These are phyloP conservation scores for Lepidurus arcticus DNA, from an alignment of 1,140 invertebrate species.

Conservation along the genomic window DNA sequence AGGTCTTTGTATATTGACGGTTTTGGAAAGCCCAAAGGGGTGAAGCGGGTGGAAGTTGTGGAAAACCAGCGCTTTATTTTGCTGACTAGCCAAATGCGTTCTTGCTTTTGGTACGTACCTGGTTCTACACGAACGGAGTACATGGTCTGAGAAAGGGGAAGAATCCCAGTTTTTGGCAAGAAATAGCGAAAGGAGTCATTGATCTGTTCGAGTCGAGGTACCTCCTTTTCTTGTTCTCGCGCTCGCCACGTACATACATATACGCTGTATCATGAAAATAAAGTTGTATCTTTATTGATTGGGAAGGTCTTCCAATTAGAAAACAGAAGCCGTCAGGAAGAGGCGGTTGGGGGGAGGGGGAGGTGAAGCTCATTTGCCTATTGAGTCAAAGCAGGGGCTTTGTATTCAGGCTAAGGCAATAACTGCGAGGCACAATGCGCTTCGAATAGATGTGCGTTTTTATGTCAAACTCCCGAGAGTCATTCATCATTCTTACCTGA, in stretches of 20 bases:
- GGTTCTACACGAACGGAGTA: background rate
- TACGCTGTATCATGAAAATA: conserved; percentile 6
- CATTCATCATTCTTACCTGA: conserved; percentile 7
- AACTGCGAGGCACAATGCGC: background rate
- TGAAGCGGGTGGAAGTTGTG: background rate
- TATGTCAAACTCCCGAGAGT: background rate
- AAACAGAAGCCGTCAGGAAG: conserved; percentile 9
- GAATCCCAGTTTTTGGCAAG: no score
- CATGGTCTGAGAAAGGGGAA: no score
- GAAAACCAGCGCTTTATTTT: background rate
- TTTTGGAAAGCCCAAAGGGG: background rate
- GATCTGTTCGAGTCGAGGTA: background rate
- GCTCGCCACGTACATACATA: background rate
- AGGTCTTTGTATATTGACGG: background rate
- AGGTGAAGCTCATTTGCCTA: background rate
- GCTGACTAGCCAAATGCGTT: background rate
- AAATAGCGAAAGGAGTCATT: background rate
- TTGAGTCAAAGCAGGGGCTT: background rate
- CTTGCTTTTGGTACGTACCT: background rate
- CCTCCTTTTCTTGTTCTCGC: background rate
- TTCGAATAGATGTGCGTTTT: no score
- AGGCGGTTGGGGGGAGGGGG: background rate
- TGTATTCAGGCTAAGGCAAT: background rate
- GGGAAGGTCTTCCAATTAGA: conserved; percentile 11
- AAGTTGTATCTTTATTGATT: conserved; percentile 17